A percentile compares a stretch with the other conserved stretches of the same genome.
phyloP scores from a whole-genome alignment of 2,888 invertebrate species.

The Drosophila differens region DNA sequence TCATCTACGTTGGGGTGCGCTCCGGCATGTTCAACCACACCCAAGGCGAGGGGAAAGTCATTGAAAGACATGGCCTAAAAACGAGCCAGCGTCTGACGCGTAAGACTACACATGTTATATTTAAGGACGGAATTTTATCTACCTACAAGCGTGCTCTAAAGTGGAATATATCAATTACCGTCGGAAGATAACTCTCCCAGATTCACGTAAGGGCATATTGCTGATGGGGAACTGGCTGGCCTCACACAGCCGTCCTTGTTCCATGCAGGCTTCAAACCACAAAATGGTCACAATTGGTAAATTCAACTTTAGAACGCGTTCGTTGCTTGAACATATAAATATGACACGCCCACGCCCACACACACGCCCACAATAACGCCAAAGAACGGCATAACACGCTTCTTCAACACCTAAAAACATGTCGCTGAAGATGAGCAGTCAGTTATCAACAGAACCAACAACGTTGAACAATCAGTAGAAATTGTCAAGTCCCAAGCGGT shows the following conservation, averaged over 20 bases:
- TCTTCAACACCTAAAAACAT: background rate
- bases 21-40: constrained; percentile 78
- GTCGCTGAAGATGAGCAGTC: background rate
- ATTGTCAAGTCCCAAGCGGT: too few relatives aligned
- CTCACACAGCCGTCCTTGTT: constrained; percentile 80
- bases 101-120: constrained; percentile 88
- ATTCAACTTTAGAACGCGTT: constrained; percentile 86
- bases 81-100: constrained; percentile 84
- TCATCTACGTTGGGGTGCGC: constrained; percentile 84
- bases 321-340: constrained; percentile 82
- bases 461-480: too few relatives aligned
- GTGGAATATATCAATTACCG: constrained; percentile 87
- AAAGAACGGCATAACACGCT: constrained; percentile 8
- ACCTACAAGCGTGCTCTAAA: constrained; percentile 88
- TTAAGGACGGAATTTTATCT: constrained; percentile 88
- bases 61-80: constrained; percentile 82
- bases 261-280: constrained; percentile 88
- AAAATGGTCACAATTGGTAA: constrained; percentile 88
- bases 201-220: constrained; percentile 83
- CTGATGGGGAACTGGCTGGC: constrained; percentile 83
- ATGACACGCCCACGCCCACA: constrained; percentile 36
- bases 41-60: constrained; percentile 83
- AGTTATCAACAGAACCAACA: background rate
- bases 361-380: constrained; percentile 54
- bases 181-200: constrained; percentile 70